phyloP scores from a whole-genome alignment of 2,113 vertebrate genomes.

The Entelurus aequoreus region DNA sequence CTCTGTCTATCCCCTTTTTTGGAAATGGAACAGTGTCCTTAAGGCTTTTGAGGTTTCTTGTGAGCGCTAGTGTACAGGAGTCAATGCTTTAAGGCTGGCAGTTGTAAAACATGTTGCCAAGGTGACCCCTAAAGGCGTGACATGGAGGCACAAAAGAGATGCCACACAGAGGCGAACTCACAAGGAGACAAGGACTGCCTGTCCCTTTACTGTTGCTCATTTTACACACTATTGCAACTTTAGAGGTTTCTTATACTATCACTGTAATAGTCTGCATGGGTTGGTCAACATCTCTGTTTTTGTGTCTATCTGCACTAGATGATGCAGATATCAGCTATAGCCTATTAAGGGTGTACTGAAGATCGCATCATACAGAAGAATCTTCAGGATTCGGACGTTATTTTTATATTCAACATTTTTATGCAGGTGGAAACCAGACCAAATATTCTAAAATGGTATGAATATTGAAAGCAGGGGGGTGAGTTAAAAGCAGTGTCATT shows the following conservation, averaged over 20 bases:
- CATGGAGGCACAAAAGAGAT: constrained; percentile 46
- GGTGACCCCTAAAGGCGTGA: constrained; percentile 52
- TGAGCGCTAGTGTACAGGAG: constrained; percentile 40
- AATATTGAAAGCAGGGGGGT: too few relatives aligned
- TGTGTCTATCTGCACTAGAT: too few relatives aligned
- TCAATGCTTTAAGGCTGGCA: constrained; percentile 41
- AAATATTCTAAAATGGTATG: too few relatives aligned
- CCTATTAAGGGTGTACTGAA: too few relatives aligned
- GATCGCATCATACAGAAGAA: too few relatives aligned
- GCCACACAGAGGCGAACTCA: constrained; percentile 11
- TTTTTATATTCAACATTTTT: too few relatives aligned
- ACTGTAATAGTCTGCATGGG: not conserved
- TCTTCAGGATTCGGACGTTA: too few relatives aligned
- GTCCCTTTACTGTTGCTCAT: constrained; percentile 29
- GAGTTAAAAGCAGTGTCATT: too few relatives aligned
- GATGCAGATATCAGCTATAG: too few relatives aligned
- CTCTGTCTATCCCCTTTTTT: constrained; percentile 9
- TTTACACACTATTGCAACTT: constrained; percentile 5
- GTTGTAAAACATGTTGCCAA: constrained; percentile 60
- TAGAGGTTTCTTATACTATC: not conserved
- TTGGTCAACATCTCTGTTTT: too few relatives aligned
- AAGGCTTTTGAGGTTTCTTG: constrained; percentile 15
- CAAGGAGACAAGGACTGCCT: constrained; percentile 11
- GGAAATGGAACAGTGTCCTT: constrained; percentile 27
- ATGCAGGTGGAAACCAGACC: too few relatives aligned